Evolutionary conservation across 2,113 vertebrate species (phyloP), one percentile per base, ranked within the genome.

Genomic region (Gila orcuttii): DNA sequence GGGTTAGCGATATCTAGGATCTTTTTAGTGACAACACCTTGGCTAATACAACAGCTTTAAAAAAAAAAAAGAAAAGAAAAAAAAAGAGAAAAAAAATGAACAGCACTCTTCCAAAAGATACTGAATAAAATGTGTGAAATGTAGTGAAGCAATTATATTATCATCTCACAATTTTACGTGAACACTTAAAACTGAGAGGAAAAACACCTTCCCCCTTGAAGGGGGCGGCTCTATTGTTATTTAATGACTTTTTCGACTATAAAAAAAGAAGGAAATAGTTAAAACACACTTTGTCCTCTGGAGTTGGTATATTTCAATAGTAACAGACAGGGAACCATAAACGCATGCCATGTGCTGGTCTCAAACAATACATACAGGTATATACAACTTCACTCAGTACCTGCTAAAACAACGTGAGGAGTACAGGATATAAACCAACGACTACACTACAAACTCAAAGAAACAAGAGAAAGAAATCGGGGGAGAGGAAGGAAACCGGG

Each of bases 361-460:
- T 96, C 95, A 97, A 97, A 97, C 95, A 93, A 95, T 93, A 94
- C 93, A 93, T 95, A 93, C 93, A 94, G 94, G 94, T 94, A 95
- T 96, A 97, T 96, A 97, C 97, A 98, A 95, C 95, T 93, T 97
- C 96, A 97, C 96, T 97, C 96, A 97, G 98, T 98, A 99, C 97
- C 98, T 97, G 97, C 96, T 98, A 98, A 98, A 87, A 98, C 95
- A 95, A 96, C 94, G 97, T 97, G 97, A 97, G 93, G 92, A 93
- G 95, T 96, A 97, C 92, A 96, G 94, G 94, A 87, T 94, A 96
- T 91, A 95, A 93, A 93, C 94, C 92, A 95, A 93, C 86, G 90
- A 93, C 96, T 96, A 93, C 93, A 96, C 96, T 96, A 97, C 95
- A 96, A 94, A 96, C 95, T 94, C 93, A 93, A 94, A 96, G 93